Base-by-base conservation (phyloP, 2,113 vertebrate genomes). In the Petromus typicus region DNA sequence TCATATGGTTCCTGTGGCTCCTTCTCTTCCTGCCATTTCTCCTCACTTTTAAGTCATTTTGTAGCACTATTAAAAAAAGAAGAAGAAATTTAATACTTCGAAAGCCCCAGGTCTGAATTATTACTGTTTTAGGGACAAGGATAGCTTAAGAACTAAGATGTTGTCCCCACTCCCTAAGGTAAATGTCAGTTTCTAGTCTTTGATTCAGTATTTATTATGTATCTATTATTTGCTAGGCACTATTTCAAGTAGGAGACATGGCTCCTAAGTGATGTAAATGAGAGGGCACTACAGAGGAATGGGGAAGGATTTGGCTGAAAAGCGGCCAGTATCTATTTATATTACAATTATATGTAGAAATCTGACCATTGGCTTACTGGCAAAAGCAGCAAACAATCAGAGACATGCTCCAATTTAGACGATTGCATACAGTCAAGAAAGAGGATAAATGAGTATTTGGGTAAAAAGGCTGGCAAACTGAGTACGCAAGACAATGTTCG, bases 151-250 rank as follows among this genome's bases (percentile, higher is more conserved):
- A 95, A 89, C 13, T 83, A 67, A 83, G 56, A 89, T 89, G 87
- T 14, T 71, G 25, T 79, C 73, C 73, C 32, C 14, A 63, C 27
- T 37, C 43, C 56, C 82, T 37, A 45, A 71, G 17, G n/a, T 80
- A 90, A 92, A 96, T 64, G 63, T 83, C 57, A 73, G 57, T 86
- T 89, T 92, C 73, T 73, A 82, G 63, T 85, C 57, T 75, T 75
- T 94, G 75, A 86, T n/a, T 86, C 63, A 89, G n/a, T 93, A 90
- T 56, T 66, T 84, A 95, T n/a, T 78, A 90, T 87, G 81, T 66
- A 91, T 45, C 86, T 94, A 93, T 45, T 84, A 40, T 90, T 43
- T 66, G 59, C 59, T 76, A 88, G 71, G 66, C 57, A 88, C 56
- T 56, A 81, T 75, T 93, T 85, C 75, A 96, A 96, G 93, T 20